phyloP scores from a whole-genome alignment of 2,888 invertebrate genomes.

The Acanthosepion lycidas region DNA sequence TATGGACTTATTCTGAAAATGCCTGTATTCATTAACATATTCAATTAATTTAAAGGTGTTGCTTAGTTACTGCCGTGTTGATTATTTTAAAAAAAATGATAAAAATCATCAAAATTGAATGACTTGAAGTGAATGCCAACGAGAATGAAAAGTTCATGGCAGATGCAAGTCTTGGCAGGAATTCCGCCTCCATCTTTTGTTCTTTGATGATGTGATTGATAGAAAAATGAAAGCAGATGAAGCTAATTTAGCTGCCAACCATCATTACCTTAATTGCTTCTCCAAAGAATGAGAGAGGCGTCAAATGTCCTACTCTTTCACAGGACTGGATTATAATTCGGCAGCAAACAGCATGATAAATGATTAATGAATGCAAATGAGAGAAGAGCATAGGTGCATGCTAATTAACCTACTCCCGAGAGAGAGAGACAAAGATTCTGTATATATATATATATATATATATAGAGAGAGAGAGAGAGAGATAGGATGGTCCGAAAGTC shows the following conservation, averaged over 20 bases:
- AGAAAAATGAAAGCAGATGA: not conserved
- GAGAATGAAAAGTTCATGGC: not conserved
- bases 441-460: too few species aligned
- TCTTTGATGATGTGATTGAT: not conserved
- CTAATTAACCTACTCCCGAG: not conserved
- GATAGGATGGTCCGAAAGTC: too few species aligned
- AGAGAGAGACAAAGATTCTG: too few species aligned
- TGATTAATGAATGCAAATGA: not conserved
- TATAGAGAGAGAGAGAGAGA: too few species aligned
- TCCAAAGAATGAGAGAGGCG: not conserved
- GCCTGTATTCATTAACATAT: too few species aligned
- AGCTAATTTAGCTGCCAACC: conserved; percentile 3
- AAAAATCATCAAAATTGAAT: not conserved
- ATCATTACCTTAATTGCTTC: not conserved
- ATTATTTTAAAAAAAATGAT: too few species aligned
- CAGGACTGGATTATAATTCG: not conserved
- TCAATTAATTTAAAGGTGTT: too few species aligned
- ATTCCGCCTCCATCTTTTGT: not conserved
- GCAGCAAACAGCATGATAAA: not conserved
- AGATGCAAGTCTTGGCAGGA: not conserved
- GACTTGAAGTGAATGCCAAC: not conserved
- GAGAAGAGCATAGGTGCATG: not conserved
- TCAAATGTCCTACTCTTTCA: not conserved
- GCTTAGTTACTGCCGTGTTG: too few species aligned
- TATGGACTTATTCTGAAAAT: too few species aligned